Base-by-base conservation (phyloP, 2,888 invertebrate genomes). In the Pemphredon lugubris region DNA sequence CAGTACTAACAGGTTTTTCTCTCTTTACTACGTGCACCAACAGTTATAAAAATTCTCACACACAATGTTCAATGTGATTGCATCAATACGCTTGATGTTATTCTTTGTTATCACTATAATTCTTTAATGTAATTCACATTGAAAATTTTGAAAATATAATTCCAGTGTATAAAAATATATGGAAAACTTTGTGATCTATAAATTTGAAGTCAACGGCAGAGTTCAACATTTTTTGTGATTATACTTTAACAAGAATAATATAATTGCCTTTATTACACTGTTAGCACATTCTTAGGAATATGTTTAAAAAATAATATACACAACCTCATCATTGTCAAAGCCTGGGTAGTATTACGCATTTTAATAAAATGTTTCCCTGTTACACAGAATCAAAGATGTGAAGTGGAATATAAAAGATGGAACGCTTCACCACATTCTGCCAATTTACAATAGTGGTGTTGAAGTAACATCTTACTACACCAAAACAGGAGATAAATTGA, bases 391-490 rank as follows among this genome's bases (percentile, higher is more conserved):
- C 67, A 85, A 89, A 73, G 87, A 89, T 59, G 86, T 89, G 0
- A 87, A 86, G 58, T 90, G 89, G 89, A 82, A 88, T 26, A 86
- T 89, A 40, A 89, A 88, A 73, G 85, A 89, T 79, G 89, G 89
- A 58, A 86, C 84, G 0, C 66, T 90, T 18, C 83, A 89, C 79
- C 89, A 90, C 47, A 88, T 89, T 66, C 69, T 89, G 65, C 89
- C 88, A 16, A 83, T 88, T 63, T 88, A 88, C 53, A 86, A 88
- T 48, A 86, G 84, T 44, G 87, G 86, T 1, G 77, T 90, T 4
- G 88, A 90, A 78, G 86, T 90, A 14, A 88, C 86, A 26, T 87
- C 89, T 11, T 89, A 87, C 13, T 88, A 89, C 21, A 86, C 87
- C 74, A 88, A 86, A 82, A 89, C 88, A 21, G 89, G 89, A 39